A percentile compares a stretch with the other conserved stretches of the same genome.
phyloP scores from a whole-genome alignment of 2,113 vertebrate species.

The Chaetodon trifascialis region DNA sequence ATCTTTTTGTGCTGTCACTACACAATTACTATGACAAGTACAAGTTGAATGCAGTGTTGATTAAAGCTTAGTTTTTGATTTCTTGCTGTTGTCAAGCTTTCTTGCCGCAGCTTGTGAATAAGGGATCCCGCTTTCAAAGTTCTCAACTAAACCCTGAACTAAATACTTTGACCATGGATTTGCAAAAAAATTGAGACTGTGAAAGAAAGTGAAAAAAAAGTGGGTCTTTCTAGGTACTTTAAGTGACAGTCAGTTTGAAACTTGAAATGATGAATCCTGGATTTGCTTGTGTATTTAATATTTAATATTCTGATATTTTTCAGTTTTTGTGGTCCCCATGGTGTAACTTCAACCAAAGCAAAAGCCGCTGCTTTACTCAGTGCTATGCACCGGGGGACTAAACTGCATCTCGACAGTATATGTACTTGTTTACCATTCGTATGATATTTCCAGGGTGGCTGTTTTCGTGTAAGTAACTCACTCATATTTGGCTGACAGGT shows the following conservation, averaged over 20 bases:
- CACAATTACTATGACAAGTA: slow-evolving; percentile 23
- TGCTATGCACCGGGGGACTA: not conserved
- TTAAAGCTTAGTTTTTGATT: slow-evolving; percentile 5
- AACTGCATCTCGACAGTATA: not conserved
- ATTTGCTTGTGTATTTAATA: not conserved
- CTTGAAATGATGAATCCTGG: not conserved
- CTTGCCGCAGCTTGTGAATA: not conserved
- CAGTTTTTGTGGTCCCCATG: not conserved
- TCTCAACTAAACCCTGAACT: not conserved
- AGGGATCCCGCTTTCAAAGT: not conserved
- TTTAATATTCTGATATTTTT: not conserved
- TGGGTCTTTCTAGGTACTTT: not conserved
- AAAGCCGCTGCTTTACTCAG: not conserved
- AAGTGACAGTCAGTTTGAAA: not conserved
- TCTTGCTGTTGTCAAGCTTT: not conserved
- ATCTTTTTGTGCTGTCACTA: slow-evolving; percentile 30
- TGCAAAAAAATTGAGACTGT: not conserved
- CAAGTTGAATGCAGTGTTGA: not conserved
- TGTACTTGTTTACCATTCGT: not conserved
- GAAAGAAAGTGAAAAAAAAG: not conserved
- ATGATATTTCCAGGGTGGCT: not conserved
- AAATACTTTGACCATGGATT: not conserved
- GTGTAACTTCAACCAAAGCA: not conserved
- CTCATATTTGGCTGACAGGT: not conserved
- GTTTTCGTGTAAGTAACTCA: not conserved